Conservation (phyloP, 2,888 invertebrate genomes). For the Bibio marci region DNA sequence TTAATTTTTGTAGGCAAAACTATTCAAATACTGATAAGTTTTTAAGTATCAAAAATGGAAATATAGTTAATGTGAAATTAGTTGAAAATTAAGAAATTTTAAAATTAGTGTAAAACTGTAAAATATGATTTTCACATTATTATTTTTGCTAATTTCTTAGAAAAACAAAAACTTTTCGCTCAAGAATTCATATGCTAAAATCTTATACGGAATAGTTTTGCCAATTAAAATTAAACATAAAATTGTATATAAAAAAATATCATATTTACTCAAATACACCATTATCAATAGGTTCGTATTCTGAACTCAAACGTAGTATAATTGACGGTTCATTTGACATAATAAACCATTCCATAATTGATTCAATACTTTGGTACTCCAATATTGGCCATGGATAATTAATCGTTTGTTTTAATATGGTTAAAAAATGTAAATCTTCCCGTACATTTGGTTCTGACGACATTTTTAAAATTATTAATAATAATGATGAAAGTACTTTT, state of each 20-base stretch:
- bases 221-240: no score
- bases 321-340: constrained; percentile 54
- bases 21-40: neutral
- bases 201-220: no score
- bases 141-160: no score
- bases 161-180: no score
- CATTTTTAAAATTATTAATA: constrained; percentile 52
- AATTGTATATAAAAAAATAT: no score
- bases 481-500: constrained; percentile 40
- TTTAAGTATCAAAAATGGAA: no score
- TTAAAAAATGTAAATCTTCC: constrained; percentile 30
- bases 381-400: constrained; percentile 47
- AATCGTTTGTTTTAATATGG: constrained; percentile 39
- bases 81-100: no score
- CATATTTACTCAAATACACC: constrained; percentile 41
- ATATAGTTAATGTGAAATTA: no score
- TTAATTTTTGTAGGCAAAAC: neutral
- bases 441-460: constrained; percentile 54
- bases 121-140: no score
- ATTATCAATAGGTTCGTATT: constrained; percentile 36
- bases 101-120: no score
- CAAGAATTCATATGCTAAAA: no score
- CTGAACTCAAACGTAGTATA: constrained; percentile 34
- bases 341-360: constrained; percentile 55
- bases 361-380: constrained; percentile 41